phyloP scores from a whole-genome alignment of 2,797 vertebrate species.

The Darevskia mixta region DNA sequence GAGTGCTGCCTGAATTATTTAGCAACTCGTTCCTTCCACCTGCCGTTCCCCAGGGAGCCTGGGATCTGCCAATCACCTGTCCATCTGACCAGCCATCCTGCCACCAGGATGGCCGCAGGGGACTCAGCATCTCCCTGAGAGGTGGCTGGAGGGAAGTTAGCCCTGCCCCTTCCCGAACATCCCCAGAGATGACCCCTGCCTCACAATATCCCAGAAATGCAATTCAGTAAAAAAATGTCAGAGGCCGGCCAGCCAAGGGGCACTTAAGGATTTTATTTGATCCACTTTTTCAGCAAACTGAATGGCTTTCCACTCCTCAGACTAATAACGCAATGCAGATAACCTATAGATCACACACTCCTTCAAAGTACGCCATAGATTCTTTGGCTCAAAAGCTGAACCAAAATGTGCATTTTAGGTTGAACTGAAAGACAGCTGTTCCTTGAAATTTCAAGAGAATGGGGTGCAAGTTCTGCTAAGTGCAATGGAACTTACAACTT shows the following conservation, averaged over 20 bases:
- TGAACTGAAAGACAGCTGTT: too few species aligned
- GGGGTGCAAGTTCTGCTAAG: too few species aligned
- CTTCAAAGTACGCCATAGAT: too few species aligned
- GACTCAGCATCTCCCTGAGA: not conserved
- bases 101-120: not conserved
- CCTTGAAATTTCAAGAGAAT: too few species aligned
- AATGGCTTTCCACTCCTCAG: too few species aligned
- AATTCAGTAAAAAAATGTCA: not conserved
- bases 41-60: not conserved
- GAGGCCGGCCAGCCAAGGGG: not conserved
- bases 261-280: too few species aligned
- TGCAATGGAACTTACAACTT: too few species aligned
- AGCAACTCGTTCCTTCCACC: not conserved
- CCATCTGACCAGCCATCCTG: not conserved
- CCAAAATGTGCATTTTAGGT: too few species aligned
- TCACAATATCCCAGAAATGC: not conserved
- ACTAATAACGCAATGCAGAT: too few species aligned
- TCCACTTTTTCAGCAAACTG: too few species aligned
- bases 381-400: too few species aligned
- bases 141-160: not conserved
- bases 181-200: not conserved
- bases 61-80: not conserved
- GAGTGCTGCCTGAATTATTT: constrained; percentile 12
- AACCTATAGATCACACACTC: too few species aligned
- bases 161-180: not conserved